These are phyloP conservation scores for Furcifer pardalis DNA, from an alignment of 2,797 vertebrate species.

Conservation along the genomic window DNA sequence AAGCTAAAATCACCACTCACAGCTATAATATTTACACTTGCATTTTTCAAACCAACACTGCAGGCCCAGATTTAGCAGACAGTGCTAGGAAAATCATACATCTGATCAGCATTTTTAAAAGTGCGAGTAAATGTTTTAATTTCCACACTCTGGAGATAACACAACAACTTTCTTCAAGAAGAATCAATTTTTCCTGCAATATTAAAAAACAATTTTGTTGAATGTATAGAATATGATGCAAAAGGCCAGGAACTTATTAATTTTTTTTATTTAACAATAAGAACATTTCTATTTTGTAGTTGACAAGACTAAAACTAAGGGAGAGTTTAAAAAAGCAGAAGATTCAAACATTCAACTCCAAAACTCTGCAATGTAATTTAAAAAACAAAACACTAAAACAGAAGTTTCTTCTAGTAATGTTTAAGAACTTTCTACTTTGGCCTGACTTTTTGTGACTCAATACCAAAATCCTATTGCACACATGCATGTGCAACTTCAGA, in stretches of 20 bases:
- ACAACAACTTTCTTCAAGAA: neutral
- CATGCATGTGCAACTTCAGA: too few relatives aligned
- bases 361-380: too few relatives aligned
- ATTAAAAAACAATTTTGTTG: neutral
- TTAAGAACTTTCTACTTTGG: neutral
- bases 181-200: too few relatives aligned
- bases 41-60: neutral
- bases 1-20: neutral
- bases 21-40: neutral
- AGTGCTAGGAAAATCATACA: neutral
- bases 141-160: neutral
- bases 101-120: neutral
- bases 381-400: neutral
- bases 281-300: too few relatives aligned
- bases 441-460: neutral
- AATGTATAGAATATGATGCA: neutral
- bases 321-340: too few relatives aligned
- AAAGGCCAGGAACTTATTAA: neutral
- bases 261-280: neutral
- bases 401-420: neutral
- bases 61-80: neutral
- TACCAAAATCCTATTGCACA: too few relatives aligned
- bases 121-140: neutral
- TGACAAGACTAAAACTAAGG: neutral
- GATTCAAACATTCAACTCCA: too few relatives aligned